These are phyloP conservation scores for Phortica okadai DNA, from an alignment of 2,888 invertebrate species.

Conservation along the genomic window DNA sequence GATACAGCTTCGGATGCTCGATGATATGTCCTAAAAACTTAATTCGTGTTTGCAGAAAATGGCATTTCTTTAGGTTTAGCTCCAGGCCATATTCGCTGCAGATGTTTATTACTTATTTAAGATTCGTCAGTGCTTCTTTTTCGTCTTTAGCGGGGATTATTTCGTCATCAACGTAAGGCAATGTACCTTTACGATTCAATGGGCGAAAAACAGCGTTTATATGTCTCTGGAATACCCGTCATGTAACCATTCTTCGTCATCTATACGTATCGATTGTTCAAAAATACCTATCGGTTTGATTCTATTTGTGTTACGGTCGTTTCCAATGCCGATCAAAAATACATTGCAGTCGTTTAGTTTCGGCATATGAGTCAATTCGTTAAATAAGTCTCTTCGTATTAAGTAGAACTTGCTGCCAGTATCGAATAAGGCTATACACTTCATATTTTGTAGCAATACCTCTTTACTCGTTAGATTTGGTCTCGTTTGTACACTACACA, in stretches of 20 bases:
- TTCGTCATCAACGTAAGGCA: constrained; percentile 48
- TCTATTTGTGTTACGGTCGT: background rate
- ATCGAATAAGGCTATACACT: constrained; percentile 9
- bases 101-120: constrained; percentile 36
- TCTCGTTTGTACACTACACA: background rate
- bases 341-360: background rate
- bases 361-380: no score
- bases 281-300: background rate
- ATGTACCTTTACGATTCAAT: constrained; percentile 35
- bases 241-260: constrained; percentile 21
- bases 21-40: no score
- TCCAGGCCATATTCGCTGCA: constrained; percentile 42
- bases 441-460: background rate
- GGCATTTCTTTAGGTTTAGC: constrained; percentile 42
- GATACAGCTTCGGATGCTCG: no score
- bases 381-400: background rate
- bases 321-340: background rate
- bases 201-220: constrained; percentile 51
- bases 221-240: constrained; percentile 61
- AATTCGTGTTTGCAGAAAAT: background rate
- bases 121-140: constrained; percentile 40
- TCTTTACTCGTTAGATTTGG: background rate
- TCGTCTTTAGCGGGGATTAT: constrained; percentile 44
- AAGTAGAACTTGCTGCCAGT: background rate
- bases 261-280: background rate